Evolutionary conservation across 2,797 vertebrate species (phyloP), one percentile per base, ranked within the genome.

Genomic region (Anguilla marmorata): DNA sequence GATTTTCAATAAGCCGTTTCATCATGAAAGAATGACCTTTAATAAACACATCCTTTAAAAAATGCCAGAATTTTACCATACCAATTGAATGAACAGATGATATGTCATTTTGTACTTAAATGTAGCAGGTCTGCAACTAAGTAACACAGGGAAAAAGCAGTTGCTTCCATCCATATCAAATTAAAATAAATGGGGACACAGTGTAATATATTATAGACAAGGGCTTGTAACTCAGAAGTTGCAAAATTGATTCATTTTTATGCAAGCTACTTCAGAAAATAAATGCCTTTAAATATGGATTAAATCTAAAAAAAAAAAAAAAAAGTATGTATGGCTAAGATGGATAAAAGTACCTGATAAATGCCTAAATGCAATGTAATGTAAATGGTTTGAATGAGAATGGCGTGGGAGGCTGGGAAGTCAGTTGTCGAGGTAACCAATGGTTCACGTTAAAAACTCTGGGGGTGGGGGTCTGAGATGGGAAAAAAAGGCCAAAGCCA

Each of bases 361-460:
- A 60, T 21, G 58, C 58, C 58, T 16, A 19, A 66, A 66, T 66
- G 24, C 6, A 27, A 66, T n/a, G 63, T 66, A 19, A 74, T 33
- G 27, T 74, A 14, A 74, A 74, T 3, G 27, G 69, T 33, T 33
- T 33, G 27, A 74, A 79, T 45, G 37, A 33, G 16, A 33, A 37
- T 30, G 30, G n/a, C 30, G 27, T 30, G 84, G 52, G 84, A 66
- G 50, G 30, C 1, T 30, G 54, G n/a, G 11, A 1, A 14, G 50
- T 33, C 21, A 37, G 84, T 85, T 85, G 84, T 85, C 52, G 3
- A 58, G 84, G 52, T 33, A 58, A 85, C 84, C 54, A 85, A 27
- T 37, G 84, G 84, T 85, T 85, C 9, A n/a, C 56, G 1, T 6
- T 58, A 27, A 85, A 85, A 58, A 85, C 54, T 33, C 72, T 33